Conservation (phyloP, 2,797 vertebrate genomes). For the Gorsachius magnificus region DNA sequence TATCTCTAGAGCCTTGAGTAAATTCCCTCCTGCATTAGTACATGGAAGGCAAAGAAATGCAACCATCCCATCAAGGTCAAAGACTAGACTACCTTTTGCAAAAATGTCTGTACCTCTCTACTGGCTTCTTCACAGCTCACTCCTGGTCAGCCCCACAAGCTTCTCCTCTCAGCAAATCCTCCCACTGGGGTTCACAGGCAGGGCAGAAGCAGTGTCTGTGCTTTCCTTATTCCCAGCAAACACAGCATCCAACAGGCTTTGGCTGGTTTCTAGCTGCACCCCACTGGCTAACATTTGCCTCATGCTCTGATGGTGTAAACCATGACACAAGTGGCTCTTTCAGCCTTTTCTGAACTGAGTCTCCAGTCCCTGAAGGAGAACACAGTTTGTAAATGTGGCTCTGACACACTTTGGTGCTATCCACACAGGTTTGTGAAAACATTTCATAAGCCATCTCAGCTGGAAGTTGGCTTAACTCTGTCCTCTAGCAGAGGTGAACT, state of each 20-base stretch:
- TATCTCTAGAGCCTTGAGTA: neutral
- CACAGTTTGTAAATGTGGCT: neutral
- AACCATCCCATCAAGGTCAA: neutral
- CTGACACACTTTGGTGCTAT: slow-evolving; percentile 17
- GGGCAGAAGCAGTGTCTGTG: neutral
- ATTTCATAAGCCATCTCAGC: slow-evolving; percentile 22
- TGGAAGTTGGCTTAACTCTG: slow-evolving; percentile 12
- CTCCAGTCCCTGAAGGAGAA: neutral
- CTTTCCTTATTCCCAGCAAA: neutral
- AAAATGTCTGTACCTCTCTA: neutral
- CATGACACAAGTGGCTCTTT: neutral
- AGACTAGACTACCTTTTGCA: neutral
- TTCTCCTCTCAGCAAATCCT: neutral
- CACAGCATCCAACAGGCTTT: neutral
- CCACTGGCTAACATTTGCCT: neutral
- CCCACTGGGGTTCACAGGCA: neutral
- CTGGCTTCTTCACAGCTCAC: neutral
- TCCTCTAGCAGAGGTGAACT: neutral
- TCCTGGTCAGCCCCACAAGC: neutral
- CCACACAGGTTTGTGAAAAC: slow-evolving; percentile 17
- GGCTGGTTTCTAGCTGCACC: neutral
- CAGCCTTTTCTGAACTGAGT: neutral
- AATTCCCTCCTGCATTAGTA: neutral
- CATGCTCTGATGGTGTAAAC: neutral
- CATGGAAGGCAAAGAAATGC: neutral